These are phyloP conservation scores for Paedocypris sp. DNA, from an alignment of 2,113 vertebrate genomes.

Conservation along the genomic window DNA sequence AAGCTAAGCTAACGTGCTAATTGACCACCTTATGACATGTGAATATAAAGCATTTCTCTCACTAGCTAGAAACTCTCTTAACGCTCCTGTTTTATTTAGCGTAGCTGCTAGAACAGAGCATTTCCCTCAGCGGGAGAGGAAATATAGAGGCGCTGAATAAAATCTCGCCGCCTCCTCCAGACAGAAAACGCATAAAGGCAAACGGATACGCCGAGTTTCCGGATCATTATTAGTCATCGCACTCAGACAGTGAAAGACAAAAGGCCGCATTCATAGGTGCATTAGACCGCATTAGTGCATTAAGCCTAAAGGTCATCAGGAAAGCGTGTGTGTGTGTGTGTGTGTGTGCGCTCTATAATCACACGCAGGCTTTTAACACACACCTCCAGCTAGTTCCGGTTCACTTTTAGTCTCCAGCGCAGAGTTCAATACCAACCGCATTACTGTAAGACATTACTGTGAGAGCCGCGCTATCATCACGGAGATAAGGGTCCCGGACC, in stretches of 20 bases:
- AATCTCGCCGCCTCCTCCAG: neutral
- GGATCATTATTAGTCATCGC: conserved; percentile 11
- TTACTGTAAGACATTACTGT: conserved; percentile 29
- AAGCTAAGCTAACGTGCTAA: too few species aligned
- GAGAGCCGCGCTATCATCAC: conserved; percentile 24
- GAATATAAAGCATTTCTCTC: too few species aligned
- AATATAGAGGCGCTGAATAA: neutral
- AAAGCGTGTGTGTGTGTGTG: neutral
- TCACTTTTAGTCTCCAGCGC: conserved; percentile 11
- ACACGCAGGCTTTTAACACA: conserved; percentile 31
- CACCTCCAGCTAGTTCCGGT: conserved; percentile 14
- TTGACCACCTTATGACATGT: too few species aligned
- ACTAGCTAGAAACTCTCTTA: too few species aligned
- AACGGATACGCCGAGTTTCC: conserved; percentile 8
- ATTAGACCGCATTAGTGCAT: conserved; percentile 18
- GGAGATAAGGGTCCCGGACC: conserved; percentile 16
- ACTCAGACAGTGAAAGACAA: conserved; percentile 9
- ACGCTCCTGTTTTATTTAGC: too few species aligned
- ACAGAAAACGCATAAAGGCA: neutral
- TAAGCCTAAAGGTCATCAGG: conserved; percentile 3
- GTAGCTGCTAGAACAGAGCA: too few species aligned
- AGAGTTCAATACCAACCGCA: conserved; percentile 28
- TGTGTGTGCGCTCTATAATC: neutral
- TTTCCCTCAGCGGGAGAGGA: too few species aligned
- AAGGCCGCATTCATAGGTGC: neutral